These are phyloP conservation scores for Cecropterus lyciades DNA, from an alignment of 1,140 invertebrate species.

Conservation along the genomic window DNA sequence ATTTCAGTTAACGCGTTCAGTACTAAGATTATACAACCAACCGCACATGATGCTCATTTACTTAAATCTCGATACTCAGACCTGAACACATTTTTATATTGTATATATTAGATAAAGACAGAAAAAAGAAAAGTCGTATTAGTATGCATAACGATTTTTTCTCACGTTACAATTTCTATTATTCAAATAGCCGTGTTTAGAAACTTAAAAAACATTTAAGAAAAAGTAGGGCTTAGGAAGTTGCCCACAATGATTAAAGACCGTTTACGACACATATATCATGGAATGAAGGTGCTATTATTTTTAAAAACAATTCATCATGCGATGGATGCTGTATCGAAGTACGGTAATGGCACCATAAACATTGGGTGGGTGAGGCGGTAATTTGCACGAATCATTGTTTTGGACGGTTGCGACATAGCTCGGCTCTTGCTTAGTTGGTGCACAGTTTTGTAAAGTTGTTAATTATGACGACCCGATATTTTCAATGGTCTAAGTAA, in stretches of 20 bases:
- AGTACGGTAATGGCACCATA: conserved; percentile 33
- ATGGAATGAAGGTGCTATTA: conserved; percentile 21
- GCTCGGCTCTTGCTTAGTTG: conserved; percentile 1
- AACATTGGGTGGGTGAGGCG: conserved; percentile 40
- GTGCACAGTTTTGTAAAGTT: background rate
- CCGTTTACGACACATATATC: conserved; percentile 19
- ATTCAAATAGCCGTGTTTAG: too few relatives aligned
- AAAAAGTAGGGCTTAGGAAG: conserved; percentile 12
- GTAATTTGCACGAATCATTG: conserved; percentile 62
- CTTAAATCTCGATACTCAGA: too few relatives aligned
- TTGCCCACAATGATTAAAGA: conserved; percentile 13
- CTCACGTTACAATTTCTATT: too few relatives aligned
- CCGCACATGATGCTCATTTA: too few relatives aligned
- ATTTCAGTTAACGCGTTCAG: too few relatives aligned
- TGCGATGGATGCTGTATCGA: conserved; percentile 9
- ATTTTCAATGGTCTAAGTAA: background rate
- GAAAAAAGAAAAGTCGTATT: too few relatives aligned
- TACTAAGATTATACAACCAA: too few relatives aligned
- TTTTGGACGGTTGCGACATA: conserved; percentile 23
- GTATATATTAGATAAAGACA: too few relatives aligned
- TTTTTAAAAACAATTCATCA: conserved; percentile 32
- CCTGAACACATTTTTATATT: too few relatives aligned
- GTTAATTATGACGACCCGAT: background rate
- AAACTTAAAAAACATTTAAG: background rate
- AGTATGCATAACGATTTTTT: too few relatives aligned